Base-by-base conservation (phyloP, 2,797 vertebrate species). In the Lophotriccus pileatus region DNA sequence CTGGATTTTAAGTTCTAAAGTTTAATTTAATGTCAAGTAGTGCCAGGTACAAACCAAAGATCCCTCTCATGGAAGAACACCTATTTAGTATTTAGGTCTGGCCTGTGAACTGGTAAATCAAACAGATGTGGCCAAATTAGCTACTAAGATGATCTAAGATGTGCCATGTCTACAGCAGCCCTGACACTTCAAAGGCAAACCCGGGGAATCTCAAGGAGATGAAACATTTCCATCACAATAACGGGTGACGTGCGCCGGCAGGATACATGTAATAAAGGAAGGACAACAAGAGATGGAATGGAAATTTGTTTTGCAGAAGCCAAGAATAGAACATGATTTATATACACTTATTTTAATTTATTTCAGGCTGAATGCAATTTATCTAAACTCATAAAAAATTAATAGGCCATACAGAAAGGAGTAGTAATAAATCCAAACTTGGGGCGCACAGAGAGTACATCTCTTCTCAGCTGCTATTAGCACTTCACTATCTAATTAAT, bases 301-400 rank as follows among this genome's bases (percentile, higher is more conserved):
- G 90, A 95, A 94, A 87, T 93, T 49, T 75, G 92, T 93, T 96
- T 92, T 85, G 93, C 78, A 94, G 90, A 75, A 95, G 83, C 91
- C 87, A 94, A 93, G 93, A 91, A 94, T 70, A 92, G 90, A 79
- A 89, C 93, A 89, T 93, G 82, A 96, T 96, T 96, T 93, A 95
- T 96, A 93, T 66, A 81, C 85, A 93, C 87, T 95, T 93, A 82
- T 92, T 95, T 92, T 95, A 92, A 97, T 97, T 97, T 95, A 95
- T 94, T 97, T 91, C 78, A 62, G 73, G 79, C 77, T 83, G 64
- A 80, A 90, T 67, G 68, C 87, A 96, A 96, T 96, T 96, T 95
- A 94, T 97, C 91, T 91, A 63, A 93, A 94, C 90, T 91, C 93
- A 95, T 96, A 90, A 97, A 97, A 97, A 96, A 97, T 97, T 94